A percentile compares a stretch with the other conserved stretches of the same genome.
Evolutionary conservation across 2,888 invertebrate species (phyloP).

Genomic region (Anticlea derivata): DNA sequence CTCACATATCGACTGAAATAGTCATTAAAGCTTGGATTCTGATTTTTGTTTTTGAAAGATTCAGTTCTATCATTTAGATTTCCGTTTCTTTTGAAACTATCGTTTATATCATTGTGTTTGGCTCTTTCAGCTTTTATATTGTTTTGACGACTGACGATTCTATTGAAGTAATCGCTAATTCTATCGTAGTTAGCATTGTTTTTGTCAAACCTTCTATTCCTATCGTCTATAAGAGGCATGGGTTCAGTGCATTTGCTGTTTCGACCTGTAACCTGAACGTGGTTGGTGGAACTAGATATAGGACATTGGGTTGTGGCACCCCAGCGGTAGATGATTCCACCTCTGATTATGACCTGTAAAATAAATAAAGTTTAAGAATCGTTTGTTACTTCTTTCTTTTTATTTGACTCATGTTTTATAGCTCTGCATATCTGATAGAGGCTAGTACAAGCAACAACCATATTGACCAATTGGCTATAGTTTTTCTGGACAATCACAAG

Average conservation of each 20-base stretch:
- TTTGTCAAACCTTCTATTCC: conserved; percentile 12
- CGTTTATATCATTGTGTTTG: conserved; percentile 6
- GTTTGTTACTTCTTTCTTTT: background rate
- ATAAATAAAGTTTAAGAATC: background rate
- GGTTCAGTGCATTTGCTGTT: conserved; percentile 51
- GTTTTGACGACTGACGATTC: conserved; percentile 20
- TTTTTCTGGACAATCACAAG: conserved; percentile 98
- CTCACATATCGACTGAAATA: conserved; percentile 33
- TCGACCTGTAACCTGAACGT: conserved; percentile 52
- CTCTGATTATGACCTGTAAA: conserved; percentile 70
- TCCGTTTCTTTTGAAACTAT: conserved; percentile 2
- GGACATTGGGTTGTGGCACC: conserved; percentile 78
- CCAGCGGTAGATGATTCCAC: conserved; percentile 76
- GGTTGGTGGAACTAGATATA: conserved; percentile 48
- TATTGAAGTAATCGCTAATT: conserved; percentile 19
- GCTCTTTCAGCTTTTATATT: conserved; percentile 15
- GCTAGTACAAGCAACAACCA: conserved; percentile 96
- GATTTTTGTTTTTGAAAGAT: conserved; percentile 5
- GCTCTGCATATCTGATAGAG: conserved; percentile 92
- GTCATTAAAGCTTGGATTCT: conserved; percentile 21
- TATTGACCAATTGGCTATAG: conserved; percentile 97
- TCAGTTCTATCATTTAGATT: conserved; percentile 5
- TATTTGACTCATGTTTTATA: conserved; percentile 57
- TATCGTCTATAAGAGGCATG: conserved; percentile 26
- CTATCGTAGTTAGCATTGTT: conserved; percentile 6